Conservation (phyloP, 1,140 invertebrate genomes). For the Neotoxoptera formosana region DNA sequence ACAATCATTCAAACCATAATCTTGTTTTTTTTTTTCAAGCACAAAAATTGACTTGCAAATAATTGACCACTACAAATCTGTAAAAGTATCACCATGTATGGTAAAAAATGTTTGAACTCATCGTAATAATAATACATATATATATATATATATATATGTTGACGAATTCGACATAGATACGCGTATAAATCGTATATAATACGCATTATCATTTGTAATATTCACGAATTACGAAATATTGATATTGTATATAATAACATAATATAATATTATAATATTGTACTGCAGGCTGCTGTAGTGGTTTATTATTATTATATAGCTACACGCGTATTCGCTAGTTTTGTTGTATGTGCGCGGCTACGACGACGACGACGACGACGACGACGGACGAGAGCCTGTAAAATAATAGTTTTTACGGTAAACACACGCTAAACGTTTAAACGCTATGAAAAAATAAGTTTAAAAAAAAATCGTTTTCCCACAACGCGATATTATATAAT, state of each 20-base stretch:
- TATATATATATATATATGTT: too few relatives aligned
- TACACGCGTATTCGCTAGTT: not conserved
- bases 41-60: not conserved
- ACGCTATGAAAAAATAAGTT: not conserved
- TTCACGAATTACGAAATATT: not conserved
- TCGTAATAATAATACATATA: too few relatives aligned
- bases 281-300: not conserved
- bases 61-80: not conserved
- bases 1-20: not conserved
- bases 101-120: too few relatives aligned
- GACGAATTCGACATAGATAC: too few relatives aligned
- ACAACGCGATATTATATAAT: not conserved
- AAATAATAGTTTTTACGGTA: slow-evolving; percentile 12
- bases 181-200: not conserved
- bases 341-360: not conserved
- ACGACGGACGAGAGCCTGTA: not conserved
- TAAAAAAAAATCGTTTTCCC: slow-evolving; percentile 30
- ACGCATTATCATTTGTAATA: not conserved
- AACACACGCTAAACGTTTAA: not conserved
- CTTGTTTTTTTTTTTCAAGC: not conserved
- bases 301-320: too few relatives aligned
- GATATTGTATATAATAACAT: too few relatives aligned
- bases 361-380: too few relatives aligned
- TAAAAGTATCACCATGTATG: not conserved
- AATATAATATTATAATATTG: too few relatives aligned